Conservation (phyloP, 2,888 invertebrate genomes). For the Cylloceria caligata region DNA sequence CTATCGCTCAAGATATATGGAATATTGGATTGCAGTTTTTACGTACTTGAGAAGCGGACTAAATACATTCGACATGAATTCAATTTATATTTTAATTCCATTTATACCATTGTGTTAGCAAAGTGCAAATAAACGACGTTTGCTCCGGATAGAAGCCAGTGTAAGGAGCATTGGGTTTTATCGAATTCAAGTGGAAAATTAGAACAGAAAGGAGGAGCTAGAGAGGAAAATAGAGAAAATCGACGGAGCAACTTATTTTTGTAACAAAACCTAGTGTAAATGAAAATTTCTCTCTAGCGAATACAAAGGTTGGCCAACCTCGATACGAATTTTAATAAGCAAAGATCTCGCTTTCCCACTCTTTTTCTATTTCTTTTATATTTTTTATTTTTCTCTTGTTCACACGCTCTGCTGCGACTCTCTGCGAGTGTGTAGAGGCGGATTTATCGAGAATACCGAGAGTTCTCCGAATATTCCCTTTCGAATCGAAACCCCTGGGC, state of each 20-base stretch:
- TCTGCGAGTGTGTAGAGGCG: slow-evolving; percentile 14
- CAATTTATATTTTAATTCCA: slow-evolving; percentile 1
- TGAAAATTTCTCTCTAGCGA: slow-evolving; percentile 40
- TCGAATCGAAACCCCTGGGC: slow-evolving; percentile 44
- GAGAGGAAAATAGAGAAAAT: slow-evolving; percentile 1
- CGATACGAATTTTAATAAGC: slow-evolving; percentile 56
- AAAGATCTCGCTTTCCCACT: slow-evolving; percentile 23
- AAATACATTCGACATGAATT: neutral
- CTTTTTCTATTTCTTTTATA: neutral
- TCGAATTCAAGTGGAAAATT: neutral
- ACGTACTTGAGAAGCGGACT: neutral
- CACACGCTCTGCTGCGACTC: slow-evolving; percentile 23
- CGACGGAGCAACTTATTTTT: slow-evolving; percentile 29
- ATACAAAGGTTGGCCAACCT: slow-evolving; percentile 20
- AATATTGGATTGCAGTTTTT: neutral
- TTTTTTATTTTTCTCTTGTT: slow-evolving; percentile 27
- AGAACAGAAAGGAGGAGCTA: slow-evolving; percentile 1
- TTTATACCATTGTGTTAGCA: neutral
- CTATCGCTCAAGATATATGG: neutral
- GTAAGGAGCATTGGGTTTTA: neutral
- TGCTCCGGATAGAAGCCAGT: neutral
- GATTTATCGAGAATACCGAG: slow-evolving; percentile 53
- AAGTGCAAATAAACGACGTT: neutral
- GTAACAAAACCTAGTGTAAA: slow-evolving; percentile 29
- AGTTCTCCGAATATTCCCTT: slow-evolving; percentile 43